phyloP scores from a whole-genome alignment of 1,140 invertebrate species.

The Drosophila chauvacae region DNA sequence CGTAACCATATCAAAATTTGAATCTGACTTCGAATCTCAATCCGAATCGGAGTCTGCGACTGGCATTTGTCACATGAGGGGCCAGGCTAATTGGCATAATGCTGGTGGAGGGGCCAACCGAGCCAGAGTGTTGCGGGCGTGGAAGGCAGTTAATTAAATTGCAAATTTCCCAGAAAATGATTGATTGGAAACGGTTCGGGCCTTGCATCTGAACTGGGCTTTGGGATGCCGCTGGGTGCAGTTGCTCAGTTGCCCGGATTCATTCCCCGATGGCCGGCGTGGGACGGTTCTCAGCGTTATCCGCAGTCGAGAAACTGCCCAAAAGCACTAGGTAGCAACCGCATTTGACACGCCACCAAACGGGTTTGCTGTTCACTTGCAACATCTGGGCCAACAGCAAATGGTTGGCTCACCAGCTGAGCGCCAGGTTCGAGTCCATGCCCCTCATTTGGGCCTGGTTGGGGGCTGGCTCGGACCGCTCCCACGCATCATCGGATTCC shows the following conservation, averaged over 20 bases:
- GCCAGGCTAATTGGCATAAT: slow-evolving; percentile 58
- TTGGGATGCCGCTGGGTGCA: slow-evolving; percentile 49
- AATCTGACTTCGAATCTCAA: background rate
- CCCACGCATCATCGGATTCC: slow-evolving; percentile 28
- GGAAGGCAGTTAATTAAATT: slow-evolving; percentile 53
- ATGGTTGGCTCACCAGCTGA: slow-evolving; percentile 38
- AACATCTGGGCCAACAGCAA: slow-evolving; percentile 58
- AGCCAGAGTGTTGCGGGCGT: slow-evolving; percentile 38
- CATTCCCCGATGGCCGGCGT: slow-evolving; percentile 23
- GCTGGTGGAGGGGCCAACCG: slow-evolving; percentile 23
- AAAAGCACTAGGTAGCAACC: slow-evolving; percentile 34
- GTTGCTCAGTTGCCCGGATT: slow-evolving; percentile 19
- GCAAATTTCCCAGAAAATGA: slow-evolving; percentile 56
- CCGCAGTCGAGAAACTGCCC: slow-evolving; percentile 23
- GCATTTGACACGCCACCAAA: slow-evolving; percentile 71
- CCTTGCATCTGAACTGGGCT: slow-evolving; percentile 19
- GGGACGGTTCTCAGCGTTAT: slow-evolving; percentile 32
- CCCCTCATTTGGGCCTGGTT: background rate
- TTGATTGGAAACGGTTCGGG: slow-evolving; percentile 55
- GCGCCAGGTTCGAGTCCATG: slow-evolving; percentile 32
- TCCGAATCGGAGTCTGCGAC: background rate
- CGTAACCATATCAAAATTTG: slow-evolving; percentile 11
- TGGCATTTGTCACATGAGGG: slow-evolving; percentile 44
- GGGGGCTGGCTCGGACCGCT: background rate
- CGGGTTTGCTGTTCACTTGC: slow-evolving; percentile 67